Conservation (phyloP, 2,113 vertebrate genomes). For the Rhea americana region DNA sequence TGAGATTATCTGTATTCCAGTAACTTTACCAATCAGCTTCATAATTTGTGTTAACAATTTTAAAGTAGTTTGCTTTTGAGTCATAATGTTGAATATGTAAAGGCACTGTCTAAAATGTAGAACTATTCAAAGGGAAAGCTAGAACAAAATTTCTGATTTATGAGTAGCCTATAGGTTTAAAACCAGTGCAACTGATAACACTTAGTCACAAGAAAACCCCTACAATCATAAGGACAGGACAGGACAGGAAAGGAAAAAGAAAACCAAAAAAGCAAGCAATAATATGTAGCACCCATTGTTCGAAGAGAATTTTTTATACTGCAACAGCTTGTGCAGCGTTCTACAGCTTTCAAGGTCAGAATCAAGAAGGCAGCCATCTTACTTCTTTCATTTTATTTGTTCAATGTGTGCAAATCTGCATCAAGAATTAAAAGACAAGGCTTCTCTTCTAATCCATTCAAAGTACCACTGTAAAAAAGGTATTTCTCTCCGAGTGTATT, state of each 20-base stretch:
- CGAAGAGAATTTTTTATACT: not conserved
- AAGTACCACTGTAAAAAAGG: not conserved
- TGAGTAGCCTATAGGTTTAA: not conserved
- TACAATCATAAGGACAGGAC: not conserved
- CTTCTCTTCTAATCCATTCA: not conserved
- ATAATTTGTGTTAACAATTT: not conserved
- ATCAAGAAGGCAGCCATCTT: not conserved
- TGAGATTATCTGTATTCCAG: not conserved
- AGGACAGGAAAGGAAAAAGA: not conserved
- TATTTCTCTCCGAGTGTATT: not conserved
- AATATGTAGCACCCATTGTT: not conserved
- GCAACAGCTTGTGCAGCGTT: not conserved
- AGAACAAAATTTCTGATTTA: not conserved
- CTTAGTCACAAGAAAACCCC: not conserved
- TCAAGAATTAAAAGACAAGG: fast-evolving
- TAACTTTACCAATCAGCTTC: not conserved
- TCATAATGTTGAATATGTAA: not conserved
- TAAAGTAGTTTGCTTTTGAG: not conserved
- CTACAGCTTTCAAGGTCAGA: not conserved
- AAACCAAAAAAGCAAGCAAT: not conserved
- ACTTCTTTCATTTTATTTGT: not conserved
- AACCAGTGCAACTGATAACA: not conserved
- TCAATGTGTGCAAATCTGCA: not conserved
- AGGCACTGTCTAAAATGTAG: not conserved
- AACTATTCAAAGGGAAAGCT: not conserved